Base-by-base conservation (phyloP, 2,888 invertebrate species). In the Caenorhabditis auriculariae region DNA sequence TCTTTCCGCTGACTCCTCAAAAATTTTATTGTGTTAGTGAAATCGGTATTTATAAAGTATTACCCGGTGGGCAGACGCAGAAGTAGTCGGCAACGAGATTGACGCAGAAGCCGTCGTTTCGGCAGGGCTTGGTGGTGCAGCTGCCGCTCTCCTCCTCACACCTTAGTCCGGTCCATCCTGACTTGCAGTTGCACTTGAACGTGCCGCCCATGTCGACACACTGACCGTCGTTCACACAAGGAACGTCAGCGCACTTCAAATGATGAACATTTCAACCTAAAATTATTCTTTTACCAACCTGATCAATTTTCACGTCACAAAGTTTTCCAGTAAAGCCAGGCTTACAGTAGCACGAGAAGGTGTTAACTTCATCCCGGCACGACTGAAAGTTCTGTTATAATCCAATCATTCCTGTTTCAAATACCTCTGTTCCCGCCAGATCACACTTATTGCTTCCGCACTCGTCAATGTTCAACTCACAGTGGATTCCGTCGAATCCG, bases 1-100 rank as follows among this genome's bases (percentile, higher is more conserved):
- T 90, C 83, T 94, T 93, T 9, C 94, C 95, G 80, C 93, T 93
- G 0, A 93, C 94, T 74, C 94, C 93, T 66, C 91, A 91, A 43
- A 15, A 37, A 15, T 28, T 49, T 19, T 92, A 19, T 2, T 19
- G 9, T 12, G 17, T 17, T 42, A n/a, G n/a, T n/a, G n/a, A 19
- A 52, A 5, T 32, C n/a, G 15, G 29, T 24, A 28, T 51, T 4
- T n/a, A 35, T 15, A n/a, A 35, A 35, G 4, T 9, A 19, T 23
- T 15, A 63, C 68, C 79, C 21, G 75, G 76, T 4, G 80, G 77
- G 59, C 80, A 80, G 17, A 91, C 91, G 81, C 91, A 91, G 88
- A 91, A 90, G 82, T 87, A 91, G 81, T 91, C 91, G 78, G 90
- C 91, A 0, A 91, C 91, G 69, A 90, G 88, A 77, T 93, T 92